Base-by-base conservation (phyloP, 2,113 vertebrate species). In the Ursus arctos region DNA sequence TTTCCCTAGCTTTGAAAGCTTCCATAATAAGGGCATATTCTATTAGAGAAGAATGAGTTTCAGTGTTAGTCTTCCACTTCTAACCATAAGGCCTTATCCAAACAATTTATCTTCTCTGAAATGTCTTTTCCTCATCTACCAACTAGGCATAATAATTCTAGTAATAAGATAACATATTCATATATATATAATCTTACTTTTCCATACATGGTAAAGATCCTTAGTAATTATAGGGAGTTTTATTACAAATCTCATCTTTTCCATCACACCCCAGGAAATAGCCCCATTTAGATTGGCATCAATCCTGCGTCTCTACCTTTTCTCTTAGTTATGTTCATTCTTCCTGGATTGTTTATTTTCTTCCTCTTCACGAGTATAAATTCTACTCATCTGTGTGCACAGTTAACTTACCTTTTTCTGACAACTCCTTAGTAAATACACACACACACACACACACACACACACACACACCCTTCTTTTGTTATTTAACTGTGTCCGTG, bases 121-220 rank as follows among this genome's bases (percentile, higher is more conserved):
- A 51, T 91, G 18, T 53, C 22, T 69, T 86, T 74, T 31, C 36
- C 59, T 92, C 26, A 83, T 63, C 15, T 76, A 51, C 7, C 15
- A 79, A 84, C 22, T 57, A 21, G 7, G 3, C 6, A 74, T 69
- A 76, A 59, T 69, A 89, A 88, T 72, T 67, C 28, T 77, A 83
- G 0, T 80, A 36, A 69, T 47, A 21, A 93, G 16, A 40, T 55
- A 93, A 94, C 92, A 74, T 80, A 74, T 57, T 96, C 7, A 49
- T 57, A 49, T 77, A 80, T 49, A 43, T 81, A 77, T 36, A 36
- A 47, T 47, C 72, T 47, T 71, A 24, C 65, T 2, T 63, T 87
- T 87, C 16, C 4, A 57, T 53, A n/a, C 4, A 90, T 18, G 43
- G 43, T 71, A 67, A 72, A 82, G 2, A 82, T 59, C 3, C 65